These are phyloP conservation scores for Eunapius fragilis DNA, from an alignment of 37 sponge, comb jelly and placozoan species.

Conservation along the genomic window DNA sequence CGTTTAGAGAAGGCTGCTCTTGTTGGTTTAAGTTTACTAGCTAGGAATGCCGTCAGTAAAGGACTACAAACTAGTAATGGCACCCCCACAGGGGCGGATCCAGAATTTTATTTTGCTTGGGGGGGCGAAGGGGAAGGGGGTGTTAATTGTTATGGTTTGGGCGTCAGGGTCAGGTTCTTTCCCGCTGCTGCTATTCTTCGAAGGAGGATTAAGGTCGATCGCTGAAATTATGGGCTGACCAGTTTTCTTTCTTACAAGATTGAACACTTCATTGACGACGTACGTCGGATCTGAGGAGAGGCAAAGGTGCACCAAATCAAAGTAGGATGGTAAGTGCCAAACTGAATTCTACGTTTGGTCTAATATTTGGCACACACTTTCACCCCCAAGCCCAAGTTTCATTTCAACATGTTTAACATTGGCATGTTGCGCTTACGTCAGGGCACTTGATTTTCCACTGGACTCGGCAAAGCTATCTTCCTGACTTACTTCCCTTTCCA, in stretches of 20 bases:
- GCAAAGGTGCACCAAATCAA: background rate
- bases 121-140: no score
- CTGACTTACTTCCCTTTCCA: background rate
- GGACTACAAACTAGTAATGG: no score
- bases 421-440: background rate
- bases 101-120: no score
- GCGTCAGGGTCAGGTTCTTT: background rate
- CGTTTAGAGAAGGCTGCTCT: no score
- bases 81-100: no score
- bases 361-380: background rate
- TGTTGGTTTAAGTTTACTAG: no score
- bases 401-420: background rate
- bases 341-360: background rate
- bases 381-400: background rate
- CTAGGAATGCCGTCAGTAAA: no score
- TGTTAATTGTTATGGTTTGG: no score
- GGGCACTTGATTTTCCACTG: background rate
- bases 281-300: background rate
- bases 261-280: background rate
- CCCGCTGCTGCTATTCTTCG: background rate
- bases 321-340: background rate
- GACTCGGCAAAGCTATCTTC: background rate
- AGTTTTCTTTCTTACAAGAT: background rate
- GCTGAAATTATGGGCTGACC: background rate
- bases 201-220: background rate